Percentiles rank a stretch among this genome's conserved stretches.
These are phyloP conservation scores for Piliocolobus tephrosceles DNA, from an alignment of 2,113 vertebrate genomes.

Conservation along the genomic window DNA sequence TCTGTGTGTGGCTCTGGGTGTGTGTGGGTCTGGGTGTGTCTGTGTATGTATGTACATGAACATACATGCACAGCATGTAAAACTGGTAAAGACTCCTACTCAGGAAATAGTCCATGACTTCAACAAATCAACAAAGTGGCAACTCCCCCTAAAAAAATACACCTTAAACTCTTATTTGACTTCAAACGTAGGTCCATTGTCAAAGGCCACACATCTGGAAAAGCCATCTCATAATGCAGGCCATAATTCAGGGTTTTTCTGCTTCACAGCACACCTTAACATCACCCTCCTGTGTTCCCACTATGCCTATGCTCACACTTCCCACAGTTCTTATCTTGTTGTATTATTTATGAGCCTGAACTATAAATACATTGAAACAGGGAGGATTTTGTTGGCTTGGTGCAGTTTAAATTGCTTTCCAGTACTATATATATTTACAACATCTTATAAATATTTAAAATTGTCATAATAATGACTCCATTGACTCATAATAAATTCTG, in stretches of 20 bases:
- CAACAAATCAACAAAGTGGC: neutral
- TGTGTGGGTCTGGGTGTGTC: no score
- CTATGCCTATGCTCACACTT: neutral
- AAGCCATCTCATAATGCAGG: neutral
- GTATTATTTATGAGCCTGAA: constrained; percentile 40
- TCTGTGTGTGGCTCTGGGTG: neutral
- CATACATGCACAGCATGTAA: neutral
- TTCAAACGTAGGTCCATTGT: neutral
- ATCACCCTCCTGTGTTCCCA: neutral
- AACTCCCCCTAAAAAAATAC: neutral
- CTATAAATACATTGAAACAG: constrained; percentile 54
- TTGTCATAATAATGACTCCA: constrained; percentile 45
- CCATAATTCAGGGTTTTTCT: neutral
- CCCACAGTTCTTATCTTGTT: neutral
- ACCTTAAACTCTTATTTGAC: neutral
- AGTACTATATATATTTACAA: constrained; percentile 62
- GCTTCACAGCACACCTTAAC: neutral
- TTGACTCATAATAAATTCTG: constrained; percentile 61
- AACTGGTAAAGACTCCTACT: neutral
- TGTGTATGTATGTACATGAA: neutral
- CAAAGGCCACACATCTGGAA: neutral
- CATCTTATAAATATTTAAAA: constrained; percentile 76
- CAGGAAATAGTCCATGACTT: neutral
- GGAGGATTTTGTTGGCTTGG: constrained; percentile 28
- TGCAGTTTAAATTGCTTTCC: constrained; percentile 62